A percentile compares a stretch with the other conserved stretches of the same genome.
Evolutionary conservation across 1,140 invertebrate species (phyloP).

Genomic region (Samia ricini): DNA sequence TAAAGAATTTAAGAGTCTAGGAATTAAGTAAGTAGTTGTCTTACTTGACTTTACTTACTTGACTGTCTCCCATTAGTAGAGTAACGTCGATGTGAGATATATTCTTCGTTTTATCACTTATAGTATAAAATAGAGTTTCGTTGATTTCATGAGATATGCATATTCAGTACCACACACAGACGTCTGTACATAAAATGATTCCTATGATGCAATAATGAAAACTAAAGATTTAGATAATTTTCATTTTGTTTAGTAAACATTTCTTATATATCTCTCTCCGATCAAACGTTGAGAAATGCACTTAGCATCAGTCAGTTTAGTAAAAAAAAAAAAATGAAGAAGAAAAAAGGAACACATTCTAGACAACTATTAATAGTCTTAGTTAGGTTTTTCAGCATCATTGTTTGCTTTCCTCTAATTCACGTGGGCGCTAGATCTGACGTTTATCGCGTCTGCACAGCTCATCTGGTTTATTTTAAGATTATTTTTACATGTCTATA

Average conservation of each 20-base stretch:
- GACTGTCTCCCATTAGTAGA: too few species aligned
- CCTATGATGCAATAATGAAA: too few species aligned
- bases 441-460: slow-evolving; percentile 30
- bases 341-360: too few species aligned
- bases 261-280: not conserved
- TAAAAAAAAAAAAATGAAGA: not conserved
- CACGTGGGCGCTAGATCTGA: slow-evolving; percentile 34
- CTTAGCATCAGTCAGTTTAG: not conserved
- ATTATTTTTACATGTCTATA: slow-evolving; percentile 14
- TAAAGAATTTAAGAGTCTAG: too few species aligned
- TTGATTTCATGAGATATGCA: too few species aligned
- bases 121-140: too few species aligned
- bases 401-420: slow-evolving; percentile 39
- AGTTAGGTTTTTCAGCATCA: slow-evolving; percentile 16
- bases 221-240: not conserved
- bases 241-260: not conserved
- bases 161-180: too few species aligned
- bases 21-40: too few species aligned
- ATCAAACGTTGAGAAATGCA: not conserved
- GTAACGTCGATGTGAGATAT: too few species aligned
- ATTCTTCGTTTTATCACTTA: too few species aligned
- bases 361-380: slow-evolving; percentile 13
- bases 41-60: too few species aligned
- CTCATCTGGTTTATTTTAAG: slow-evolving; percentile 44
- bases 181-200: too few species aligned